phyloP scores from a whole-genome alignment of 2,797 vertebrate species.

The Karalla daura region DNA sequence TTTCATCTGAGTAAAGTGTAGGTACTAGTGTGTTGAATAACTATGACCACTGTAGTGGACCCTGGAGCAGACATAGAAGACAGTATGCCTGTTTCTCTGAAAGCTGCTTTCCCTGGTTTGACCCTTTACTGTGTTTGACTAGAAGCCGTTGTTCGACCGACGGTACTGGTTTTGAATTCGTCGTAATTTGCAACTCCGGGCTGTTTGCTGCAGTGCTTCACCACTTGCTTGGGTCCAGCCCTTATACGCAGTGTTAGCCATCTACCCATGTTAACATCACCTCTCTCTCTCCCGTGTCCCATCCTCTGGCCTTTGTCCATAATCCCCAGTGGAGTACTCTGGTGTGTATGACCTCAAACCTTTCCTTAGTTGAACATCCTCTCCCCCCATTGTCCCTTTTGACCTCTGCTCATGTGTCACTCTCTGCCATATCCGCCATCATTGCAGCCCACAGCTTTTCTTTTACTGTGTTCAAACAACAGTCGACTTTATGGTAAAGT shows the following conservation, averaged over 20 bases:
- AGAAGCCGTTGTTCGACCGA: constrained; percentile 4
- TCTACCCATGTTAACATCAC: constrained; percentile 72
- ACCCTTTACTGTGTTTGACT: too few species aligned
- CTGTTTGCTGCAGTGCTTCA: constrained; percentile 27
- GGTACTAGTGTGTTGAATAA: too few species aligned
- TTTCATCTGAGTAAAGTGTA: too few species aligned
- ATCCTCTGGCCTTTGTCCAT: constrained; percentile 79
- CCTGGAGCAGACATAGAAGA: too few species aligned
- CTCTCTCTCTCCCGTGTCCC: constrained; percentile 81
- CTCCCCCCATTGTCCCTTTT: constrained; percentile 49
- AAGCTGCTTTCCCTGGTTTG: neutral
- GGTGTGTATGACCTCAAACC: constrained; percentile 85
- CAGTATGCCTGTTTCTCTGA: neutral
- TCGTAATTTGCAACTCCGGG: constrained; percentile 12
- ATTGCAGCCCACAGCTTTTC: constrained; percentile 46
- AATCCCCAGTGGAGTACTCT: constrained; percentile 86
- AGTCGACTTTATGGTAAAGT: constrained; percentile 19
- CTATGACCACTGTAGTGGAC: too few species aligned
- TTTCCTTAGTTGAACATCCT: constrained; percentile 76
- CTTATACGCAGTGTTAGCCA: constrained; percentile 44
- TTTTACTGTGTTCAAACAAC: constrained; percentile 39
- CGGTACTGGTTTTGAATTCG: constrained; percentile 6
- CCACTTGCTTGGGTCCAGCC: constrained; percentile 57
- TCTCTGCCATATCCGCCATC: constrained; percentile 58
- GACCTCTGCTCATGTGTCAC: constrained; percentile 70